Conservation (phyloP, 2,797 vertebrate species). For the Falco cherrug region DNA sequence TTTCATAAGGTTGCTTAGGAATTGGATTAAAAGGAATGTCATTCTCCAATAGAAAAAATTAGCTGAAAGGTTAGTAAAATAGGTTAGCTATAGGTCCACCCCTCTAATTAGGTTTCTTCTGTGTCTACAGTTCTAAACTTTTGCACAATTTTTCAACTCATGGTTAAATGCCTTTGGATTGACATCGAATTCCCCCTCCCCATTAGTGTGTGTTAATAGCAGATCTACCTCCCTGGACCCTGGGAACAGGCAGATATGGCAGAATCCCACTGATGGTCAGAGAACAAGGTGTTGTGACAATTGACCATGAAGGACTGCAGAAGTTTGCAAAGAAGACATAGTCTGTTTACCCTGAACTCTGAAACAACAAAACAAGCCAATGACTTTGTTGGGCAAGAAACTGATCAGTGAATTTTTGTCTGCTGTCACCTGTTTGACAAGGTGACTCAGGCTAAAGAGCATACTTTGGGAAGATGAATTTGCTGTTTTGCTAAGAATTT, state of each 20-base stretch:
- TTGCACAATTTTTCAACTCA: not conserved
- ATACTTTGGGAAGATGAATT: slow-evolving; percentile 46
- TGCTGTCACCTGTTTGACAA: slow-evolving; percentile 43
- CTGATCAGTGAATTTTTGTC: not conserved
- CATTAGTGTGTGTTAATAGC: not conserved
- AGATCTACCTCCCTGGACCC: not conserved
- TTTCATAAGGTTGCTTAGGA: not conserved
- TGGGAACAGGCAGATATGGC: not conserved
- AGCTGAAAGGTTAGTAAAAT: not conserved
- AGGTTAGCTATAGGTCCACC: not conserved
- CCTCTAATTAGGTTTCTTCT: not conserved
- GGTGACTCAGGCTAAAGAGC: slow-evolving; percentile 31
- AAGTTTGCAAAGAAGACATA: not conserved
- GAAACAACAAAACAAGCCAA: not conserved
- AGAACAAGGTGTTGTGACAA: not conserved
- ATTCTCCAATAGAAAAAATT: not conserved
- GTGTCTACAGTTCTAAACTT: not conserved
- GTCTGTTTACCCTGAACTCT: not conserved
- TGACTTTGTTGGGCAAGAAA: not conserved
- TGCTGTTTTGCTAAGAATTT: slow-evolving; percentile 53
- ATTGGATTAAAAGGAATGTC: not conserved
- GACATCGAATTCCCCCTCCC: not conserved
- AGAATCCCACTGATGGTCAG: not conserved
- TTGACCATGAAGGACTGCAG: not conserved
- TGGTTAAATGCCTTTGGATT: not conserved